Percentiles rank a stretch among this genome's conserved stretches.
Conservation (phyloP, 2,888 invertebrate genomes). For the Spilarctia lutea region DNA sequence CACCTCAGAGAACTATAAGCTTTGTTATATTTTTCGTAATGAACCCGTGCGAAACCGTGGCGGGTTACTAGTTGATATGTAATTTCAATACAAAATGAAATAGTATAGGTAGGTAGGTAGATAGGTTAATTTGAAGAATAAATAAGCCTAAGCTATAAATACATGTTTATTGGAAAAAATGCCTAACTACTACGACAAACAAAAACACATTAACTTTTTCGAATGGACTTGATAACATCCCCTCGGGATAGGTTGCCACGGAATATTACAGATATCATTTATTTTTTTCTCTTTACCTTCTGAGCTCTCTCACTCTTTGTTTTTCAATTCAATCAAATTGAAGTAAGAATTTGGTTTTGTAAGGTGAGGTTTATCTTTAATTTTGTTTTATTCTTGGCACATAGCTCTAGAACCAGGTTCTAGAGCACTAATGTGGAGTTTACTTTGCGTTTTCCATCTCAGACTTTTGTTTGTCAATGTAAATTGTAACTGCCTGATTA, state of each 20-base stretch:
- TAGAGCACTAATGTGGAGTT: neutral
- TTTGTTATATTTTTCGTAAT: too few species aligned
- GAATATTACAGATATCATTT: constrained; percentile 5
- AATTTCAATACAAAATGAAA: too few species aligned
- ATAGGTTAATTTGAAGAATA: neutral
- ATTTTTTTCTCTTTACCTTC: neutral
- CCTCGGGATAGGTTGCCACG: neutral
- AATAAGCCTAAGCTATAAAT: neutral
- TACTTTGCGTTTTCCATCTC: neutral
- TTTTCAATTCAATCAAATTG: neutral
- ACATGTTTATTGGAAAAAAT: neutral
- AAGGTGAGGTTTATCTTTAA: neutral
- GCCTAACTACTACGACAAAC: neutral
- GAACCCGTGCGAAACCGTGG: too few species aligned
- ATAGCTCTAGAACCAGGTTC: neutral
- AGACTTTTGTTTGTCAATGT: neutral
- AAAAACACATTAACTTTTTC: neutral
- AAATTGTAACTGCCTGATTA: too few species aligned
- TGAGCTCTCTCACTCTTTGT: neutral
- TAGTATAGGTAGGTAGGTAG: too few species aligned
- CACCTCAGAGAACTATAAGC: too few species aligned
- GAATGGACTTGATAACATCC: neutral
- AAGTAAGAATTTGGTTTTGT: neutral
- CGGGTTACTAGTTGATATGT: too few species aligned
- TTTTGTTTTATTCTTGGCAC: neutral